Conservation (phyloP, 2,888 invertebrate genomes). For the Hydrotaea diabolus region DNA sequence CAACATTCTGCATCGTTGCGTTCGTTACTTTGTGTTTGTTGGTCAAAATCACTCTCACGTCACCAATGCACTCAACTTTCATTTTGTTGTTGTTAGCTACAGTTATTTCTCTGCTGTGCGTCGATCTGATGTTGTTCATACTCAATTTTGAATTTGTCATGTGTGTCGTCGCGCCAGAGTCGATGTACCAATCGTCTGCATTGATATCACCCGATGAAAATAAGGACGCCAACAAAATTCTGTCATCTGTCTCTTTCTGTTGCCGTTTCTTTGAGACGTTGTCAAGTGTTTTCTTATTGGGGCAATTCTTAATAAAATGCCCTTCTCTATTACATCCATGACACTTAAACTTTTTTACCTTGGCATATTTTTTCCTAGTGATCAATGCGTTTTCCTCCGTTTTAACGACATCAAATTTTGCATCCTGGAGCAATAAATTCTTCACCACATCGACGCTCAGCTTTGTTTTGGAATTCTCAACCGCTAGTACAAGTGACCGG, state of each 20-base stretch:
- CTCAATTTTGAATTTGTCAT: slow-evolving; percentile 41
- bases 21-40: background rate
- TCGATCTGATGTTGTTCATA: slow-evolving; percentile 34
- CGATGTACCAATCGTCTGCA: slow-evolving; percentile 52
- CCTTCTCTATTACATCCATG: slow-evolving; percentile 50
- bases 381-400: background rate
- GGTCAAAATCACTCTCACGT: background rate
- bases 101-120: background rate
- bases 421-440: slow-evolving; percentile 61
- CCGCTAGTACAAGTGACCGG: slow-evolving; percentile 51
- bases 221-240: slow-evolving; percentile 35
- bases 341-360: slow-evolving; percentile 39
- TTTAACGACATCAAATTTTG: slow-evolving; percentile 55
- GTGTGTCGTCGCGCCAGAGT: slow-evolving; percentile 56
- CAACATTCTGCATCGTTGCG: background rate
- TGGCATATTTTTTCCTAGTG: background rate
- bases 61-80: background rate
- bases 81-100: slow-evolving; percentile 13
- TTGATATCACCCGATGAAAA: too few relatives aligned
- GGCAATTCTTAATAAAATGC: slow-evolving; percentile 53
- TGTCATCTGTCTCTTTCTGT: slow-evolving; percentile 23
- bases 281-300: slow-evolving; percentile 28
- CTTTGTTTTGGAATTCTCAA: slow-evolving; percentile 55
- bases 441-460: slow-evolving; percentile 57
- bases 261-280: slow-evolving; percentile 13